Conservation (phyloP, 2,888 invertebrate genomes). For the Epinotia ramella region DNA sequence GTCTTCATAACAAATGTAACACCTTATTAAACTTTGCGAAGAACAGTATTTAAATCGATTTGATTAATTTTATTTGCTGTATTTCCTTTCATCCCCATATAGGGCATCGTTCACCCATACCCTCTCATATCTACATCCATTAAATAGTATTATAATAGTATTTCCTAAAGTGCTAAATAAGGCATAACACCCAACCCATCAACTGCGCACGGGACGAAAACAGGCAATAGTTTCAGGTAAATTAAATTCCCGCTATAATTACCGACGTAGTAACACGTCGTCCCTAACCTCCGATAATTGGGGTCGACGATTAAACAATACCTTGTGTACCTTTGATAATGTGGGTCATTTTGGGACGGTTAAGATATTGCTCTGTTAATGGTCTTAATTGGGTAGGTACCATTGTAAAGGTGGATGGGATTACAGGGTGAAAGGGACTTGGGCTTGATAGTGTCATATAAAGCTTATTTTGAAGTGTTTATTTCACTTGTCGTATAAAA, state of each 20-base stretch:
- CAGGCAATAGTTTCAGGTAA: slow-evolving; percentile 69
- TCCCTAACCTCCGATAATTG: slow-evolving; percentile 83
- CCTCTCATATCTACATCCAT: too few species aligned
- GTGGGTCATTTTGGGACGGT: slow-evolving; percentile 33
- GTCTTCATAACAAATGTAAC: too few species aligned
- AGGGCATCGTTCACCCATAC: too few species aligned
- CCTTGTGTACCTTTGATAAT: slow-evolving; percentile 33
- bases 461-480: neutral
- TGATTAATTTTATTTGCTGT: too few species aligned
- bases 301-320: slow-evolving; percentile 62
- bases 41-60: too few species aligned
- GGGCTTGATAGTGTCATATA: neutral
- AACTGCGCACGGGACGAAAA: slow-evolving; percentile 22
- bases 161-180: neutral
- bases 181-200: slow-evolving; percentile 31
- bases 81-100: too few species aligned
- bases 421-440: neutral
- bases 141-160: neutral
- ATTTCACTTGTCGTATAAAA: too few species aligned
- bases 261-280: slow-evolving; percentile 79
- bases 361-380: slow-evolving; percentile 15
- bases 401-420: neutral
- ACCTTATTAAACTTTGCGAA: too few species aligned
- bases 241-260: slow-evolving; percentile 81
- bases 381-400: slow-evolving; percentile 1